Evolutionary conservation across 2,113 vertebrate species (phyloP).

Genomic region (Misgurnus anguillicaudatus): DNA sequence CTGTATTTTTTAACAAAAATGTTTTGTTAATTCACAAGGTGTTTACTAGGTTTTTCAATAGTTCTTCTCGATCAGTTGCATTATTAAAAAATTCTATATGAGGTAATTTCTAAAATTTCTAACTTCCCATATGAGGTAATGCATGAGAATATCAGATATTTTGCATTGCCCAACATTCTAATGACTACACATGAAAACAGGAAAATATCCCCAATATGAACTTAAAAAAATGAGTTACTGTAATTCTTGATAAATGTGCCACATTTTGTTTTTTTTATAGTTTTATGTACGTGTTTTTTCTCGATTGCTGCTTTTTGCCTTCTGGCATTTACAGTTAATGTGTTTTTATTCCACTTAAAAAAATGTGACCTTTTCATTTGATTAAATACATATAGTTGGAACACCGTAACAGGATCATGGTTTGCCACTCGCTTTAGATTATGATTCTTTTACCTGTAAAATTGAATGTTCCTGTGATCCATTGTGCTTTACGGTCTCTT

Average conservation of each 20-base stretch:
- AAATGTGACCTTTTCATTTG: constrained; percentile 33
- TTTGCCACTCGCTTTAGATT: constrained; percentile 40
- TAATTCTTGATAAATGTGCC: no score
- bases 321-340: not conserved
- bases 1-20: no score
- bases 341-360: not conserved
- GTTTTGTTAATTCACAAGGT: no score
- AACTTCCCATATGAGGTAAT: not conserved
- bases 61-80: no score
- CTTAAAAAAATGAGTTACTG: no score
- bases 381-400: constrained; percentile 31
- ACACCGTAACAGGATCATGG: constrained; percentile 6
- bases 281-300: no score
- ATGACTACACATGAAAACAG: no score
- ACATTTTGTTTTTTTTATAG: no score
- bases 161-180: not conserved
- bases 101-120: no score
- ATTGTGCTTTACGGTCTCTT: constrained; percentile 1
- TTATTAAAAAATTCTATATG: no score
- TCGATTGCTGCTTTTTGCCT: not conserved
- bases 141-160: not conserved
- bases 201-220: no score
- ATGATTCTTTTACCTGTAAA: constrained; percentile 37
- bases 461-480: constrained; percentile 28
- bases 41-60: no score